Percentiles rank a stretch among this genome's conserved stretches.
These are phyloP conservation scores for Taxidea taxus DNA, from an alignment of 2,113 vertebrate genomes.

Conservation along the genomic window DNA sequence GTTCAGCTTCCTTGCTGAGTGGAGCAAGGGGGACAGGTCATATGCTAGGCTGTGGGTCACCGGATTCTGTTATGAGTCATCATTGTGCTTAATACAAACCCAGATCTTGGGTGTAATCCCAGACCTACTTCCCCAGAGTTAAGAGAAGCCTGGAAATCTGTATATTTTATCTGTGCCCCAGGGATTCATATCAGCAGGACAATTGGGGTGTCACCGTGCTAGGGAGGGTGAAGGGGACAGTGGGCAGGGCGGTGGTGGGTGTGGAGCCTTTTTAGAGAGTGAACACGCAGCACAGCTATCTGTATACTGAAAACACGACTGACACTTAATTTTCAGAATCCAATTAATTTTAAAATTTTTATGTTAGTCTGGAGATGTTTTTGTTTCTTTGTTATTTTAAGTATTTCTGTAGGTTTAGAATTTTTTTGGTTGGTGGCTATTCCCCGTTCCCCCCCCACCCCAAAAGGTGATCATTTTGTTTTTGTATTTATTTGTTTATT, in stretches of 20 bases:
- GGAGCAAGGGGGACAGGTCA: too few species aligned
- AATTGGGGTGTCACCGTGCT: neutral
- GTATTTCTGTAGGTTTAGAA: neutral
- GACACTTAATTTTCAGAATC: neutral
- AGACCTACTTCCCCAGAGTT: neutral
- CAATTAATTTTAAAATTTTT: neutral
- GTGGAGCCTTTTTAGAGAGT: neutral
- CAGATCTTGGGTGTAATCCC: too few species aligned
- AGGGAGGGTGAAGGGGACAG: accelerated
- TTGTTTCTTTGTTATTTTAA: neutral
- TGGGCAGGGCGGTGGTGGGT: accelerated
- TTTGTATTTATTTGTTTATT: neutral
- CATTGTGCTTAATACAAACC: too few species aligned
- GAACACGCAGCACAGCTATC: too few species aligned
- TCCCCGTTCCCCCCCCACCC: neutral
- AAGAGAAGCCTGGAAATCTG: neutral
- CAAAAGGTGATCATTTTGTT: neutral
- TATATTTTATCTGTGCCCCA: neutral
- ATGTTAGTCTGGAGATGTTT: neutral
- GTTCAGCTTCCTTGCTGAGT: too few species aligned
- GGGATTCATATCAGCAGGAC: neutral
- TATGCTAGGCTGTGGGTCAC: too few species aligned
- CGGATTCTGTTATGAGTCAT: too few species aligned
- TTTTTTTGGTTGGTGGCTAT: neutral
- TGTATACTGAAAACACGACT: neutral